Evolutionary conservation across 2,113 vertebrate genomes (phyloP), one percentile per base, ranked within the genome.

Genomic region (Petrocephalus microphthalmus): DNA sequence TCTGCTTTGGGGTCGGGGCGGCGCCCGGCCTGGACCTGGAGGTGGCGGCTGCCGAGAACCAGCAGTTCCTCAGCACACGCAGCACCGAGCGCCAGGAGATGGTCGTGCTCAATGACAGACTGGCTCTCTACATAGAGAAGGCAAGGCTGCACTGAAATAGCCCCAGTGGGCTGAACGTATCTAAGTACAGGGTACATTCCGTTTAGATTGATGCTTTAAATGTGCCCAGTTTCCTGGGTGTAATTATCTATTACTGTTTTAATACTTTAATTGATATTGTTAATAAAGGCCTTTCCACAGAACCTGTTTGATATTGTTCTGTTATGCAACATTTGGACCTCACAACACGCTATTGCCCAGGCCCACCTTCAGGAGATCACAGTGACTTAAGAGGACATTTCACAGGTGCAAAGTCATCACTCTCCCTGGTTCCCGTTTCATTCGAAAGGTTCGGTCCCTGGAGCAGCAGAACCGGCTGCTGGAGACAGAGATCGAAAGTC

Each of bases 121-220:
- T 96, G 92, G 95, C 94, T 25, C 85, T 92, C 1, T 95, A 95
- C 88, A 93, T 93, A 29, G 92, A 94, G 88, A 95, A 95, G 94
- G 93, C 93, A 90, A 89, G 91, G 42, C 15, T 19, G 37, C 81
- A 49, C 45, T 49, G 19, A 45, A 47, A 37, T 49, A 7, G 60
- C 22, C n/a, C n/a, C n/a, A 22, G 60, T 49, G 37, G 7, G 20
- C 17, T n/a, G 42, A 47, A 6, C 64, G 11, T 19, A 37, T 42
- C 15, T 78, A 11, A 33, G 15, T 19, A 17, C 33, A 2, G 15
- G 71, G 15, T 42, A 7, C 15, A 42, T 13, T 78, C 19, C 1
- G 71, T 42, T 78, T 78, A 78, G 11, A 78, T 78, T 37, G 19
- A 42, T 78, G 17, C 5, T 78, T 78, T 19, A 78, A 78, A 78